Conservation (phyloP, 2,797 vertebrate genomes). For the Rhadinocentrus ornatus region DNA sequence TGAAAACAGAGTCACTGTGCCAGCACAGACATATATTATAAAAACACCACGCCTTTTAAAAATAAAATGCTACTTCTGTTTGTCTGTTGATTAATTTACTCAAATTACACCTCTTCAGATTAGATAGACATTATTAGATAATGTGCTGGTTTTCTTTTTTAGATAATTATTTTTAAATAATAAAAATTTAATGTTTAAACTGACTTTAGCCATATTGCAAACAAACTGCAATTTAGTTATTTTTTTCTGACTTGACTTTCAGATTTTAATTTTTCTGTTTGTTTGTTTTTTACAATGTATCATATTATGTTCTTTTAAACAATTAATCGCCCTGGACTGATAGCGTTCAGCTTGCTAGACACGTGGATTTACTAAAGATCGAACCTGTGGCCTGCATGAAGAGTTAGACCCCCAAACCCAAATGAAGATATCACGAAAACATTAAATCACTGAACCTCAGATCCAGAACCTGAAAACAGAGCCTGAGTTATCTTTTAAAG, state of each 20-base stretch:
- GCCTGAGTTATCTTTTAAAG: too few species aligned
- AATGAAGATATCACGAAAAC: too few species aligned
- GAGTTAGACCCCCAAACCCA: too few species aligned
- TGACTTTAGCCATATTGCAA: neutral
- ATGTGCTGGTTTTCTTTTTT: neutral
- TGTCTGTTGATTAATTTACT: conserved; percentile 28
- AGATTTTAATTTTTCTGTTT: neutral
- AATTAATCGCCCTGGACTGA: too few species aligned
- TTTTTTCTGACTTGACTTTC: neutral
- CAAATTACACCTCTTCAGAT: conserved; percentile 25
- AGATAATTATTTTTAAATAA: neutral
- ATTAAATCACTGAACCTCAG: too few species aligned
- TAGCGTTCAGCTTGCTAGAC: too few species aligned
- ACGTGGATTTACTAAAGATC: too few species aligned
- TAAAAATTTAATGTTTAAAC: neutral
- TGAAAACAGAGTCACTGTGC: conserved; percentile 31
- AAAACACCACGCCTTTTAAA: conserved; percentile 29
- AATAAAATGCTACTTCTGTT: conserved; percentile 23
- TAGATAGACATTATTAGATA: neutral
- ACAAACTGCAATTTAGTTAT: neutral
- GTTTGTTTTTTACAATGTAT: too few species aligned
- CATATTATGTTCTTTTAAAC: too few species aligned
- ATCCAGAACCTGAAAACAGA: too few species aligned
- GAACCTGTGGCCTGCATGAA: too few species aligned
- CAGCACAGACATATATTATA: conserved; percentile 34